Evolutionary conservation across 1,140 invertebrate genomes (phyloP).

Genomic region (Drosophila rhopaloa): DNA sequence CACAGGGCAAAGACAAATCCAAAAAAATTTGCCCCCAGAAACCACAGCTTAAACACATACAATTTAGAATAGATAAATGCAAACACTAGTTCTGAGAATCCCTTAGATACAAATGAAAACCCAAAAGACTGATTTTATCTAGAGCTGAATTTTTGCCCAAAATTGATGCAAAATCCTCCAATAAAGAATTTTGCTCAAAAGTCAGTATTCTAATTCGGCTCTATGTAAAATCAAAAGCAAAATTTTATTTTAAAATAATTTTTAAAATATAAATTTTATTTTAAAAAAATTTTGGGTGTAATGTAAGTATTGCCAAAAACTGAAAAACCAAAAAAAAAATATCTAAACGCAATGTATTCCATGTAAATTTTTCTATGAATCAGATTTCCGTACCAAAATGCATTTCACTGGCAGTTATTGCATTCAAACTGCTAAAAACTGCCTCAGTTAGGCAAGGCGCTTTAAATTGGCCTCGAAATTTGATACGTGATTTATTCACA

Average conservation of each 20-base stretch:
- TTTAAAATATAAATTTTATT: slow-evolving; percentile 85
- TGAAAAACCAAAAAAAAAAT: slow-evolving; percentile 40
- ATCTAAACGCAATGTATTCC: slow-evolving; percentile 57
- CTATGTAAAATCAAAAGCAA: slow-evolving; percentile 82
- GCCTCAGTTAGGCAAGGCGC: slow-evolving; percentile 41
- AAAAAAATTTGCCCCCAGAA: slow-evolving; percentile 31
- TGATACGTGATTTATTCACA: slow-evolving; percentile 20
- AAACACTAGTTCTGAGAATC: slow-evolving; percentile 37
- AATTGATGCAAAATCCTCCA: slow-evolving; percentile 33
- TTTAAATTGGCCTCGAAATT: slow-evolving; percentile 28
- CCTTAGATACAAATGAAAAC: slow-evolving; percentile 42
- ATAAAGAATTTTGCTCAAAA: slow-evolving; percentile 27
- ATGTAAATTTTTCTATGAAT: slow-evolving; percentile 62
- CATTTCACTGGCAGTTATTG: slow-evolving; percentile 28
- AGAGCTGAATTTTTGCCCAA: slow-evolving; percentile 66
- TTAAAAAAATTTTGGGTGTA: slow-evolving; percentile 85
- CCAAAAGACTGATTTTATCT: slow-evolving; percentile 81
- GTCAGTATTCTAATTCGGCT: slow-evolving; percentile 50
- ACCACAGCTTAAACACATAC: slow-evolving; percentile 31
- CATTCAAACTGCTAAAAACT: slow-evolving; percentile 5
- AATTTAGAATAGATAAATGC: slow-evolving; percentile 27
- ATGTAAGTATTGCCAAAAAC: slow-evolving; percentile 82
- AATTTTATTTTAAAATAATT: slow-evolving; percentile 85
- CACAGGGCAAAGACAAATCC: slow-evolving; percentile 63
- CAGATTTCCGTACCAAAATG: slow-evolving; percentile 40